Evolutionary conservation across 1,140 invertebrate genomes (phyloP).

Genomic region (Hycleus cichorii): DNA sequence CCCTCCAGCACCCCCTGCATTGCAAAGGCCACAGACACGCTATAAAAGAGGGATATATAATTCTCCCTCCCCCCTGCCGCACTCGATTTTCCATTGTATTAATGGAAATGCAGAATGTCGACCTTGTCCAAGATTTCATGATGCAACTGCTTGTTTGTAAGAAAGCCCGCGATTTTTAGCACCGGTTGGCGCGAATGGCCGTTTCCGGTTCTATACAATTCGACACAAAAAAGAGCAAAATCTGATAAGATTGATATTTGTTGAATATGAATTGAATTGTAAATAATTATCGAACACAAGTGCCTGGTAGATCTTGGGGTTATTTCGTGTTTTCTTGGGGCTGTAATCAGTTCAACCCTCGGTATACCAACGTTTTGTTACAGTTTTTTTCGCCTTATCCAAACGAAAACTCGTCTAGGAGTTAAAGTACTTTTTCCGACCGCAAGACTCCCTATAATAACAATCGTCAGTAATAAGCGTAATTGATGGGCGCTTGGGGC

Average conservation of each 20-base stretch:
- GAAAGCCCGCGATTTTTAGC: constrained; percentile 5
- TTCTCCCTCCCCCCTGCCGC: constrained; percentile 1
- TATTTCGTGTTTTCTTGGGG: no score
- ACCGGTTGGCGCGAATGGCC: no score
- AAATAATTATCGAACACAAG: no score
- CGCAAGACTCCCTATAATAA: constrained; percentile 13
- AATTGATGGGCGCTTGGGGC: constrained; percentile 20
- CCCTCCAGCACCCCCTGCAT: constrained; percentile 20
- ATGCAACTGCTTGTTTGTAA: background rate
- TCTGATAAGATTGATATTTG: no score
- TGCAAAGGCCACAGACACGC: constrained; percentile 19
- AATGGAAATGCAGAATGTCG: background rate
- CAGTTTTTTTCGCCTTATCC: constrained; percentile 5
- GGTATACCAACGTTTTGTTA: constrained; percentile 10
- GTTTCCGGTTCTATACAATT: no score
- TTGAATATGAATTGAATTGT: no score
- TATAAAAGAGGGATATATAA: background rate
- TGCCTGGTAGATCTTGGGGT: no score
- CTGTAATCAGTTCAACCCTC: constrained; percentile 7
- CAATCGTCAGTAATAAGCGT: constrained; percentile 24
- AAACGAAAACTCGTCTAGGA: constrained; percentile 11
- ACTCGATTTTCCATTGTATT: no score
- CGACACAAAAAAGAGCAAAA: no score
- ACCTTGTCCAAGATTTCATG: constrained; percentile 7
- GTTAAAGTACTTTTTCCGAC: constrained; percentile 8